These are phyloP conservation scores for Glyphotaelius pellucidus DNA, from an alignment of 2,888 invertebrate genomes.

Conservation along the genomic window DNA sequence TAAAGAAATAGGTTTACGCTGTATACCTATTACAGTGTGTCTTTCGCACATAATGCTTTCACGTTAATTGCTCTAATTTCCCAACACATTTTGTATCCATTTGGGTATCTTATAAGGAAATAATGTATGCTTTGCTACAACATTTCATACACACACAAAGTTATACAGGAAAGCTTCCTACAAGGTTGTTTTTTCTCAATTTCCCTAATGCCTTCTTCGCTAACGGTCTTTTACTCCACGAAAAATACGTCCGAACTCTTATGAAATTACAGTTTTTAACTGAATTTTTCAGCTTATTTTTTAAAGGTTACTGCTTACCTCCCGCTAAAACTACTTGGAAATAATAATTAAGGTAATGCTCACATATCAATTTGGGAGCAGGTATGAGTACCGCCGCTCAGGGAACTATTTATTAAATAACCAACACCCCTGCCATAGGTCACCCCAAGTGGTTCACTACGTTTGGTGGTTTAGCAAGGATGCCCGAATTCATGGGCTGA, in stretches of 20 bases:
- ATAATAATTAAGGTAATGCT: neutral
- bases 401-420: too few species aligned
- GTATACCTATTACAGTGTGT: neutral
- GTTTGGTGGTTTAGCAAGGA: too few species aligned
- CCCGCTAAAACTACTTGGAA: neutral
- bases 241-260: neutral
- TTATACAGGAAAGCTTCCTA: neutral
- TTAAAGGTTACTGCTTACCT: neutral
- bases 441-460: too few species aligned
- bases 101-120: conserved; percentile 25
- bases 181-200: conserved; percentile 55
- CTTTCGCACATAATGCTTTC: conserved; percentile 45
- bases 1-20: neutral
- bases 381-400: too few species aligned
- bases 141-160: neutral
- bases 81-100: conserved; percentile 33
- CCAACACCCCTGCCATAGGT: too few species aligned
- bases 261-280: neutral
- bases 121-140: conserved; percentile 5
- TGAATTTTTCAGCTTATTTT: neutral
- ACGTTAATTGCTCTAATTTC: conserved; percentile 64
- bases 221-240: neutral
- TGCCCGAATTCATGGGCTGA: too few species aligned
- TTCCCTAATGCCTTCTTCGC: conserved; percentile 56
- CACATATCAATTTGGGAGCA: neutral